Evolutionary conservation across 2,113 vertebrate genomes (phyloP), one percentile per base, ranked within the genome.

Genomic region (Saimiri boliviensis): DNA sequence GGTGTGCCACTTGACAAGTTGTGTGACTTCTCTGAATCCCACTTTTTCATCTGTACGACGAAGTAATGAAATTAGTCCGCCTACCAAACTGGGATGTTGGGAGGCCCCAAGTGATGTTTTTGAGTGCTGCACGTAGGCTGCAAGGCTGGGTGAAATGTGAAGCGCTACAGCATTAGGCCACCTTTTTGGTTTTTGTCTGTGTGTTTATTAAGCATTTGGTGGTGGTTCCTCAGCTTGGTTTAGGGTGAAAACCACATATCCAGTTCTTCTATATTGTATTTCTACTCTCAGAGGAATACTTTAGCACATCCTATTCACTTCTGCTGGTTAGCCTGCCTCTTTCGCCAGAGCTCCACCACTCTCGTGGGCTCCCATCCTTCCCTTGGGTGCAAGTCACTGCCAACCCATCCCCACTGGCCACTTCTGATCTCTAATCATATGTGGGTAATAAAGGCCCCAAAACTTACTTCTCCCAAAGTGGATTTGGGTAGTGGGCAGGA

Each of bases 351-450:
- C 56, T 6, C 17, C 17, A 52, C 16, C 11, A 6, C n/a, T 56
- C 12, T 32, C 40, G 68, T 19, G 45, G 83, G 49, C 37, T 35
- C 19, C 21, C 16, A 3, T 2, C 14, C 25, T 3, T 25, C 25
- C 66, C 49, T 27, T 49, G 0, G 42, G 52, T 49, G 56, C 27
- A 3, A 19, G n/a, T 42, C 52, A 4, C 7, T 13, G 54, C 56
- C 21, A 5, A 13, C 30, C 35, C 0, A 0, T 14, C 40, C n/a
- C 17, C 3, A 7, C 60, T 14, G 47, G 11, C 19, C n/a, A 60
- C 54, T 60, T 66, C 70, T 54, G 82, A 49, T 27, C 23, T 47
- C 47, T 56, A 11, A 19, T 58, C 87, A 8, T 2, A 0, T 6
- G 19, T 21, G 42, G 52, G 56, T 14, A 6, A n/a, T 4, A 68